Percentiles rank a stretch among this genome's conserved stretches.
Conservation (phyloP, 2,888 invertebrate genomes). For the Campoletis raptor region DNA sequence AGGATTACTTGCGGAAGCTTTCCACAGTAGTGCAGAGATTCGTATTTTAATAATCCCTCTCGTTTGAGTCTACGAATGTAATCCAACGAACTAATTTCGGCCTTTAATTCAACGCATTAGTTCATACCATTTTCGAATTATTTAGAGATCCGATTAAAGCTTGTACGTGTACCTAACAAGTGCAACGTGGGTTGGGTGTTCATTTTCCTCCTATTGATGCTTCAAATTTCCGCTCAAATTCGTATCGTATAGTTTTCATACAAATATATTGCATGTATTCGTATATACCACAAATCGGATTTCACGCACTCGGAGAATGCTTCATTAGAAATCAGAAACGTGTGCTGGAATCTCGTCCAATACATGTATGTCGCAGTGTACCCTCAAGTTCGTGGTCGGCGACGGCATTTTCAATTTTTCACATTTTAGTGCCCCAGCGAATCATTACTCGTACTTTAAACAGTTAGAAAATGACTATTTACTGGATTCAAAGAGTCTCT, state of each 20-base stretch:
- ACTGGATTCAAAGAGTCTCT: background rate
- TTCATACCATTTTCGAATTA: slow-evolving; percentile 60
- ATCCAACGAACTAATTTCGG: slow-evolving; percentile 71
- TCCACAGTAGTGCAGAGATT: slow-evolving; percentile 54
- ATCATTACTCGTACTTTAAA: background rate
- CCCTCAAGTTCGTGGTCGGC: background rate
- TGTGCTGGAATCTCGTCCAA: slow-evolving; percentile 24
- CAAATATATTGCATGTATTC: background rate
- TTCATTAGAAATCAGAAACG: slow-evolving; percentile 48
- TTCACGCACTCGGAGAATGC: slow-evolving; percentile 35
- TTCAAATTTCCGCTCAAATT: slow-evolving; percentile 12
- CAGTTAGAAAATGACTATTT: background rate
- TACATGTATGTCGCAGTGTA: background rate
- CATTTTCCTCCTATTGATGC: slow-evolving; percentile 21
- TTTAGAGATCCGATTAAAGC: slow-evolving; percentile 64
- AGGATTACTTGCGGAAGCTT: background rate
- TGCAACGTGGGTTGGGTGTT: slow-evolving; percentile 5
- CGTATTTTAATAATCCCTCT: slow-evolving; percentile 72
- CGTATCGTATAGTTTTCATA: background rate
- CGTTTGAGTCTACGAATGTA: slow-evolving; percentile 51
- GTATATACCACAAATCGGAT: slow-evolving; percentile 48
- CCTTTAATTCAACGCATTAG: slow-evolving; percentile 74
- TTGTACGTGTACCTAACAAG: slow-evolving; percentile 27
- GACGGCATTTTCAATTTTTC: background rate
- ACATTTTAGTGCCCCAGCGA: background rate